Evolutionary conservation across 2,888 invertebrate genomes (phyloP).

Genomic region (Ichneumoninae sp.): DNA sequence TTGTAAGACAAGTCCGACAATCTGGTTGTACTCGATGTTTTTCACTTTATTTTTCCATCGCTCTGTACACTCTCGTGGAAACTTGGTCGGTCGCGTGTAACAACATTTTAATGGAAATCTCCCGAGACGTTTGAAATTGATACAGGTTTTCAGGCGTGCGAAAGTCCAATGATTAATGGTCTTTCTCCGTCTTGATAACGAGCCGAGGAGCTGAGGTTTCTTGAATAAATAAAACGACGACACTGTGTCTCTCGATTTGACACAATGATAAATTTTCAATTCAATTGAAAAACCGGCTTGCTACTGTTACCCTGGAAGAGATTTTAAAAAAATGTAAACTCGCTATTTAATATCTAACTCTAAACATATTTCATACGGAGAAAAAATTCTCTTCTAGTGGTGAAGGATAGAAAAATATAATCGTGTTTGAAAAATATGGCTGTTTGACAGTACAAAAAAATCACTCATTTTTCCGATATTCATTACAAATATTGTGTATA

Average conservation of each 20-base stretch:
- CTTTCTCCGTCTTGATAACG: slow-evolving; percentile 45
- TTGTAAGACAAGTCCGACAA: slow-evolving; percentile 7
- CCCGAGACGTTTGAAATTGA: slow-evolving; percentile 19
- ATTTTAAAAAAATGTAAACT: neutral
- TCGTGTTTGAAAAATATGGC: too few species aligned
- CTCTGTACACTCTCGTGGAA: neutral
- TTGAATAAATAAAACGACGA: neutral
- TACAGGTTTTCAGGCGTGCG: slow-evolving; percentile 51
- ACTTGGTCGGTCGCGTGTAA: neutral
- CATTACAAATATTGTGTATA: too few species aligned
- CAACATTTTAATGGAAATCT: slow-evolving; percentile 34
- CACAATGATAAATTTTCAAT: neutral
- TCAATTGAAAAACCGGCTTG: neutral
- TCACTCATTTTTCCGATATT: too few species aligned
- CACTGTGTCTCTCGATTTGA: neutral
- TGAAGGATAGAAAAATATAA: too few species aligned
- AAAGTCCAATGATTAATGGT: slow-evolving; percentile 52
- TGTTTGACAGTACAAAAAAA: too few species aligned
- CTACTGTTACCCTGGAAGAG: neutral
- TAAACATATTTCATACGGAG: too few species aligned
- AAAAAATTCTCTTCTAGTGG: too few species aligned
- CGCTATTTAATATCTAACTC: neutral
- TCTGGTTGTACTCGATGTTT: neutral
- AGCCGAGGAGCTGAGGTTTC: slow-evolving; percentile 5
- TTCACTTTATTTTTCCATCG: neutral